Conservation (phyloP, 1,140 invertebrate species). For the Drosophila bocki region DNA sequence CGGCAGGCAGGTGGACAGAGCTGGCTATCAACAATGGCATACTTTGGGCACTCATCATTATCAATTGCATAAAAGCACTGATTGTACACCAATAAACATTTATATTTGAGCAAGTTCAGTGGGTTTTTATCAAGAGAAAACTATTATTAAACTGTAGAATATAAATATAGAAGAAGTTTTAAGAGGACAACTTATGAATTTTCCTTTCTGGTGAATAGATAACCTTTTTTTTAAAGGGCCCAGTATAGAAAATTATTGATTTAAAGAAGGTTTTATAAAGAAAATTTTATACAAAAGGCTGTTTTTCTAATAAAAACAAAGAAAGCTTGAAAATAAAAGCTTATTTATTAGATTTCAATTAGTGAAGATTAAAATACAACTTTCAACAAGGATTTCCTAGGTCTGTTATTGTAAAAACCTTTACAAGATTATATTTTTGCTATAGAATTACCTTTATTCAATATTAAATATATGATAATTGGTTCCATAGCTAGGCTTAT, state of each 20-base stretch:
- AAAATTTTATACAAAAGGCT: background rate
- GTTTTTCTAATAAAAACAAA: background rate
- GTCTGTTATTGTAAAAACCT: too few relatives aligned
- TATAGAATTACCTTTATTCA: background rate
- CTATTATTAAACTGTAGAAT: background rate
- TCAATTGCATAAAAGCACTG: conserved; percentile 1
- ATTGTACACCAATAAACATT: conserved; percentile 1
- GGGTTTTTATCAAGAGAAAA: background rate
- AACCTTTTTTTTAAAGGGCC: too few relatives aligned
- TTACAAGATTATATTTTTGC: background rate
- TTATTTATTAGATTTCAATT: background rate
- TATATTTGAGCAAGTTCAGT: background rate
- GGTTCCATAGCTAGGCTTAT: background rate
- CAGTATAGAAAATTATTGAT: background rate
- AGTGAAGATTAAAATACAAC: background rate
- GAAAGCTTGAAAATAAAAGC: background rate
- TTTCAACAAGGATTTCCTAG: background rate
- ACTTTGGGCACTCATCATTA: background rate
- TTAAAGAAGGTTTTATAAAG: background rate
- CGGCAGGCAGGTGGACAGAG: background rate
- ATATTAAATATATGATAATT: background rate
- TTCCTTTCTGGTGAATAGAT: too few relatives aligned
- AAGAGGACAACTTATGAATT: background rate
- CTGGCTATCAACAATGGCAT: conserved; percentile 11
- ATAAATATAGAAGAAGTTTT: background rate